Conservation (phyloP, 1,140 invertebrate species). For the Calephelis nemesis region DNA sequence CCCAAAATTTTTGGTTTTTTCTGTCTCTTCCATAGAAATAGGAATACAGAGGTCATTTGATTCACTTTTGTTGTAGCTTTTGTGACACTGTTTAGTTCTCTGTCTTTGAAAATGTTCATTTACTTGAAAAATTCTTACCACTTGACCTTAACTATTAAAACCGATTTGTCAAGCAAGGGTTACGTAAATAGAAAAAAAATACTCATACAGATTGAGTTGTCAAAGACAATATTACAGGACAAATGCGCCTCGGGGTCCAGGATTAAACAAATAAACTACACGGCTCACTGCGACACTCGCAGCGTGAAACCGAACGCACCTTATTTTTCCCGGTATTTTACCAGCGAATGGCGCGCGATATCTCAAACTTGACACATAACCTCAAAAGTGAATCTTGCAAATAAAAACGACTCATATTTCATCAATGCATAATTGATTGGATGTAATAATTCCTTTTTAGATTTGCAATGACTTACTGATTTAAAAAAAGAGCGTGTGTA, state of each 20-base stretch:
- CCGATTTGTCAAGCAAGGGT: not conserved
- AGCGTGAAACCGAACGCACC: conserved; percentile 31
- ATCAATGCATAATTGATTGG: not conserved
- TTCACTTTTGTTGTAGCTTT: no score
- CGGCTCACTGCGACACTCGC: conserved; percentile 26
- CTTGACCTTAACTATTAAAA: not conserved
- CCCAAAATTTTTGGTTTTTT: no score
- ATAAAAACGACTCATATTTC: conserved; percentile 13
- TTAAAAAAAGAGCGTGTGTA: no score
- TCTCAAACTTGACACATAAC: conserved; percentile 32
- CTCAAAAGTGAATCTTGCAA: conserved; percentile 25
- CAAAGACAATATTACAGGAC: conserved; percentile 29
- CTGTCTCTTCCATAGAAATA: no score
- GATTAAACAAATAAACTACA: conserved; percentile 30
- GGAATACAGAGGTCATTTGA: no score
- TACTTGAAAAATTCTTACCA: no score
- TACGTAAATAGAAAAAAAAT: not conserved
- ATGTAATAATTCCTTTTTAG: not conserved
- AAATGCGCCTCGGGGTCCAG: conserved; percentile 26
- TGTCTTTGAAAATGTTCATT: no score
- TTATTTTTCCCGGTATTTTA: conserved; percentile 28
- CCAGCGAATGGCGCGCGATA: conserved; percentile 27
- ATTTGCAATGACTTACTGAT: not conserved
- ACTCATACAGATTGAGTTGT: conserved; percentile 23
- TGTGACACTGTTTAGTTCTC: no score